A percentile compares a stretch with the other conserved stretches of the same genome.
These are phyloP conservation scores for Microctonus brassicae DNA, from an alignment of 2,888 invertebrate genomes.

Conservation along the genomic window DNA sequence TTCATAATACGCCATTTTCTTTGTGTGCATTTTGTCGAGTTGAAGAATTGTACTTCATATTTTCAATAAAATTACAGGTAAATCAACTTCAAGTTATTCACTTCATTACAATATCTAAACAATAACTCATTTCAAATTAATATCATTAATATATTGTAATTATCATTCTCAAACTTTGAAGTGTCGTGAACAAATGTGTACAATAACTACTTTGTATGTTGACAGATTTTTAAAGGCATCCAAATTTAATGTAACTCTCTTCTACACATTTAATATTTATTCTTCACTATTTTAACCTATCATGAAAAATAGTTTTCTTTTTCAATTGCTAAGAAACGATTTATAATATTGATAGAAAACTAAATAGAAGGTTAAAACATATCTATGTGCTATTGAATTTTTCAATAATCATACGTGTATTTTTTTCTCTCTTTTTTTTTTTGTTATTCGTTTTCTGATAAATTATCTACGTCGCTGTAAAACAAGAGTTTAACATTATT, in stretches of 20 bases:
- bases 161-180: not conserved
- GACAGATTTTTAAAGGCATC: slow-evolving; percentile 53
- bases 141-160: not conserved
- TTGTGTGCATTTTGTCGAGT: slow-evolving; percentile 55
- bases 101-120: no score
- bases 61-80: slow-evolving; percentile 48
- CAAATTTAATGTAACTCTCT: slow-evolving; percentile 40
- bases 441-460: slow-evolving; percentile 29
- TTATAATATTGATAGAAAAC: not conserved
- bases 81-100: slow-evolving; percentile 6
- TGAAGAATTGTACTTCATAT: slow-evolving; percentile 47
- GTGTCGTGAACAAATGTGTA: slow-evolving; percentile 17
- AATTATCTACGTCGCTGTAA: slow-evolving; percentile 53
- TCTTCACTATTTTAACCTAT: not conserved
- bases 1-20: slow-evolving; percentile 61
- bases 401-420: slow-evolving; percentile 31
- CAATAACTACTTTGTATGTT: slow-evolving; percentile 50
- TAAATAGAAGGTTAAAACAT: not conserved
- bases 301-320: no score
- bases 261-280: not conserved
- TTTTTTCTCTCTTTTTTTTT: slow-evolving; percentile 28
- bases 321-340: no score
- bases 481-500: slow-evolving; percentile 47
- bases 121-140: slow-evolving; percentile 30
- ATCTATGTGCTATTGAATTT: slow-evolving; percentile 11